Evolutionary conservation across 1,140 invertebrate species (phyloP).

Genomic region (Aphelinus atriplicis): DNA sequence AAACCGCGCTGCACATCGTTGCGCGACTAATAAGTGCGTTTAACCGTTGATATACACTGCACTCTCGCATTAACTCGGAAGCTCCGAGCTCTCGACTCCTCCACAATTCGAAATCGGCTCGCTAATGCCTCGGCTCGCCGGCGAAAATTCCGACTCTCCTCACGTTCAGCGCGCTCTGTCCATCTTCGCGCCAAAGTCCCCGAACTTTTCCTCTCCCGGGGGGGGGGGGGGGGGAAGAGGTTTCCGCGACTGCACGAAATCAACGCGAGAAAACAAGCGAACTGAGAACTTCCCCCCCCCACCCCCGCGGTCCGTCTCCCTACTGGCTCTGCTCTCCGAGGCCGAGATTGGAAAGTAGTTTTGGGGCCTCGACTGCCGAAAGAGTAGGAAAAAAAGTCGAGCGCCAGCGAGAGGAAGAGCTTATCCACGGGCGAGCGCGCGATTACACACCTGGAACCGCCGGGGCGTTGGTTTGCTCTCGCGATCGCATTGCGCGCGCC

Average conservation of each 20-base stretch:
- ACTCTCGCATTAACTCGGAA: too few relatives aligned
- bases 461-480: constrained; percentile 2
- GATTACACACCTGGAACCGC: background rate
- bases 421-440: background rate
- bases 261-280: background rate
- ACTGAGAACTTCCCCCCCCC: too few relatives aligned
- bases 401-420: background rate
- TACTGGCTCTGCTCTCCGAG: too few relatives aligned
- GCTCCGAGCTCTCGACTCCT: too few relatives aligned
- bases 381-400: background rate
- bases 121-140: too few relatives aligned
- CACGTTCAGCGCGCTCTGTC: background rate
- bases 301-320: too few relatives aligned
- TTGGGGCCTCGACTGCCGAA: background rate
- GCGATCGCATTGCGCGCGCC: background rate
- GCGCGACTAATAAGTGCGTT: too few relatives aligned
- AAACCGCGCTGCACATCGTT: too few relatives aligned
- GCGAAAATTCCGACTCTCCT: background rate
- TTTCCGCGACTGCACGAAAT: background rate
- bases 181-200: background rate
- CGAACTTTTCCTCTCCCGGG: background rate
- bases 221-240: too few relatives aligned
- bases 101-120: too few relatives aligned
- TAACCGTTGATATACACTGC: too few relatives aligned
- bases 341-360: constrained; percentile 22